Evolutionary conservation across 2,888 invertebrate genomes (phyloP), one percentile per base, ranked within the genome.

Genomic region (Xestobium rufovillosum): DNA sequence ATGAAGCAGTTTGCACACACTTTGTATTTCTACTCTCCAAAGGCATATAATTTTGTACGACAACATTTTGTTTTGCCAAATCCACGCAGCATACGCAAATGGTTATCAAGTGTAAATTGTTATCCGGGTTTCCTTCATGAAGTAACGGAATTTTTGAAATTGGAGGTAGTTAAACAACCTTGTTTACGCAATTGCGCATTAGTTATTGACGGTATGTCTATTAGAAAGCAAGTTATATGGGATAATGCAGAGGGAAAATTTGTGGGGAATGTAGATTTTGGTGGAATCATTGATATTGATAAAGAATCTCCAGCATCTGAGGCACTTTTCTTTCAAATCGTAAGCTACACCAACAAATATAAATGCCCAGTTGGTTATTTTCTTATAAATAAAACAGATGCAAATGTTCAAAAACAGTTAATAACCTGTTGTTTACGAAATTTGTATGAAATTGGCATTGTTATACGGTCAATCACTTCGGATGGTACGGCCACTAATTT

Each of bases 341-440:
- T 47, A 6, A 34, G 26, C 26, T 41, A 44, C 25, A 34, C 29
- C 15, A 33, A 35, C 8, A 39, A 42, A 4, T 45, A 42, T 23
- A 48, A 45, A 40, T 49, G 45, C 14, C 48, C 46, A 14, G 40
- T 48, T 3, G 48, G 38, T 10, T 48, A 47, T 29, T 48, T 48
- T 38, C 38, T 47, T n/a, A 48, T 23, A 28, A 45, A 48, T 29
- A 45, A 48, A 32, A 26, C 26, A 19, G 35, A 43, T 42, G 41
- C 43, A 13, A 14, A 40, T 30, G 6, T 47, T 12, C 43, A 37
- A 42, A 23, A 42, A 6, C 42, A 43, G 15, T 11, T 46, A 26
- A 38, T 48, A 26, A 40, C 10, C 4, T 11, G 13, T 11, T 36
- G 31, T 16, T 14, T 49, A 27, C 34, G 34, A 31, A 46, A 38